Evolutionary conservation across 2,797 vertebrate species (phyloP).

Genomic region (Buphagus erythrorhynchus): DNA sequence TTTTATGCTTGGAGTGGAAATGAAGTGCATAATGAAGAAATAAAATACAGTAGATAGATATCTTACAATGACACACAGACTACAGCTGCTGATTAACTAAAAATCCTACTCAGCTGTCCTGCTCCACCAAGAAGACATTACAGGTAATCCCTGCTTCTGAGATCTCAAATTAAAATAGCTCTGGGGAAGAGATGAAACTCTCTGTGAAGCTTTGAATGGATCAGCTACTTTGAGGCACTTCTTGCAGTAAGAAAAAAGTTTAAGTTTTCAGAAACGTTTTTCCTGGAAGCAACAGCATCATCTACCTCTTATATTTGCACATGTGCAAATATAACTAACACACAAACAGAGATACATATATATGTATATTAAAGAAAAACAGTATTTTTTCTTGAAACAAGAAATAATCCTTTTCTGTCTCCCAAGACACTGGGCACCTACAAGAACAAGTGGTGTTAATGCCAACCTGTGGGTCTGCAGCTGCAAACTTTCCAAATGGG

Average conservation of each 20-base stretch:
- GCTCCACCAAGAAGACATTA: neutral
- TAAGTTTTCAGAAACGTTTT: neutral
- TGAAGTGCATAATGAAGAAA: neutral
- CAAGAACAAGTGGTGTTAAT: neutral
- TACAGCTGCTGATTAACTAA: neutral
- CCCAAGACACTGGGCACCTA: neutral
- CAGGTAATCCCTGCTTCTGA: neutral
- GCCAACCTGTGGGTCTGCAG: neutral
- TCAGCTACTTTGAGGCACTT: neutral
- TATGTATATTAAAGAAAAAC: rapidly evolving
- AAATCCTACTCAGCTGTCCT: neutral
- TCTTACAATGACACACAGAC: neutral
- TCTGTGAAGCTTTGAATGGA: neutral
- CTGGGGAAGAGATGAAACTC: neutral
- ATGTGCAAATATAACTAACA: neutral
- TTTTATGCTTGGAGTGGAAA: neutral
- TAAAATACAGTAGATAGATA: neutral
- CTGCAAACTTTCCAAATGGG: neutral
- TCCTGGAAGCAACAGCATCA: neutral
- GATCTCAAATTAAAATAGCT: neutral
- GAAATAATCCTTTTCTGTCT: neutral
- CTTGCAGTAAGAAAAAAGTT: neutral
- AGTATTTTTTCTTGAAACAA: neutral
- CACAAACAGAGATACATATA: neutral
- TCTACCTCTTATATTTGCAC: neutral